phyloP scores from a whole-genome alignment of 2,888 invertebrate genomes.

The Pandemis heparana region DNA sequence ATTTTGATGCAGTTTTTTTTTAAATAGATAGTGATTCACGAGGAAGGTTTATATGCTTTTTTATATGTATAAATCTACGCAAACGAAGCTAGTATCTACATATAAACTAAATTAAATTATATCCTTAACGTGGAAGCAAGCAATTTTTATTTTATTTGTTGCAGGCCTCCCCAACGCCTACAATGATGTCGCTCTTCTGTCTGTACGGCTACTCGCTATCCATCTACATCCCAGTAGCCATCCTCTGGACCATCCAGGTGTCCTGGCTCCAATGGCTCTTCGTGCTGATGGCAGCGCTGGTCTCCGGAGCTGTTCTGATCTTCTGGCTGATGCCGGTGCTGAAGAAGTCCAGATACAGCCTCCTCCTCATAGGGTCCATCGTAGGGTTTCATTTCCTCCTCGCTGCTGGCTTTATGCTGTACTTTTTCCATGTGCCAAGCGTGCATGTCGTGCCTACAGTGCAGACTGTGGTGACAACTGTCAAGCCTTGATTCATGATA shows the following conservation, averaged over 20 bases:
- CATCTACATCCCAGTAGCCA: constrained; percentile 96
- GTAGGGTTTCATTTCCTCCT: constrained; percentile 92
- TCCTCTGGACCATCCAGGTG: constrained; percentile 95
- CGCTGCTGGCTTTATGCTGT: constrained; percentile 94
- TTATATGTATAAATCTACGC: no score
- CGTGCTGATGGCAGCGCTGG: constrained; percentile 91
- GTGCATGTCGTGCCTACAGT: constrained; percentile 43
- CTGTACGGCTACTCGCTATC: constrained; percentile 98
- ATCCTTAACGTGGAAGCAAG: no score
- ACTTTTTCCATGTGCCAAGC: constrained; percentile 89
- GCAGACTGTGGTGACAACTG: constrained; percentile 46
- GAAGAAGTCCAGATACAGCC: constrained; percentile 85
- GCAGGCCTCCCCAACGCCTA: constrained; percentile 85
- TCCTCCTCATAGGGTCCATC: constrained; percentile 84
- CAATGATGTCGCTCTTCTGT: constrained; percentile 95
- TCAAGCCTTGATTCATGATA: constrained; percentile 46
- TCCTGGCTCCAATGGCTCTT: constrained; percentile 95
- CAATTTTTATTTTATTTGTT: constrained; percentile 50
- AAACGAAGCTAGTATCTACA: no score
- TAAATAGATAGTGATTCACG: no score
- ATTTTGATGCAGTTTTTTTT: no score
- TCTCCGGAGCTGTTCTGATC: constrained; percentile 94
- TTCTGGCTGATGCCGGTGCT: constrained; percentile 92
- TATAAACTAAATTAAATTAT: no score
- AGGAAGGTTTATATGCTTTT: no score